phyloP scores from a whole-genome alignment of 2,113 vertebrate species.

The Formicarius rufipectus region DNA sequence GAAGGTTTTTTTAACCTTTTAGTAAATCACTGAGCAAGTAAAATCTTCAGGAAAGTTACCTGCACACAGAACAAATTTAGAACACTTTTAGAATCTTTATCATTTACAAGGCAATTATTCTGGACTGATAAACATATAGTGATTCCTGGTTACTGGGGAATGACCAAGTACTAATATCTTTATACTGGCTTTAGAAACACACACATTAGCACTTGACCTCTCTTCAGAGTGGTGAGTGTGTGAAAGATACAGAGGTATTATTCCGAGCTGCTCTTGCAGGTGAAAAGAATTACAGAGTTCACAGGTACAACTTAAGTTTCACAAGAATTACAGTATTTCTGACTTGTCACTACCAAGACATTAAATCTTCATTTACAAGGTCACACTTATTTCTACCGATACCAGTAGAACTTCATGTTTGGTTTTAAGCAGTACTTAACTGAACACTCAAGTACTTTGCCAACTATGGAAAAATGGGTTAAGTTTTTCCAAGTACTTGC shows the following conservation, averaged over 20 bases:
- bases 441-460: not conserved
- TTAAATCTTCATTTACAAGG: not conserved
- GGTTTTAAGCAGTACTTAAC: not conserved
- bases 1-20: not conserved
- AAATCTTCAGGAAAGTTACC: not conserved
- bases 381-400: not conserved
- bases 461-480: not conserved
- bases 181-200: not conserved
- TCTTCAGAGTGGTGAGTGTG: not conserved
- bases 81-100: not conserved
- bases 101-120: not conserved
- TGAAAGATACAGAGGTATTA: not conserved
- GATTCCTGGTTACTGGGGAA: not conserved
- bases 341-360: not conserved
- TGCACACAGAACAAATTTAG: not conserved
- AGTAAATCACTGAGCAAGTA: not conserved
- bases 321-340: not conserved
- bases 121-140: not conserved
- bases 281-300: not conserved
- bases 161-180: not conserved
- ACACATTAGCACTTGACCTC: not conserved
- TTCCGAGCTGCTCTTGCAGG: not conserved
- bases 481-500: not conserved
- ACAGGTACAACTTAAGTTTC: not conserved
- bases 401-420: not conserved